A percentile compares a stretch with the other conserved stretches of the same genome.
Evolutionary conservation across 2,888 invertebrate genomes (phyloP).

Genomic region (Ormyrus rosae): DNA sequence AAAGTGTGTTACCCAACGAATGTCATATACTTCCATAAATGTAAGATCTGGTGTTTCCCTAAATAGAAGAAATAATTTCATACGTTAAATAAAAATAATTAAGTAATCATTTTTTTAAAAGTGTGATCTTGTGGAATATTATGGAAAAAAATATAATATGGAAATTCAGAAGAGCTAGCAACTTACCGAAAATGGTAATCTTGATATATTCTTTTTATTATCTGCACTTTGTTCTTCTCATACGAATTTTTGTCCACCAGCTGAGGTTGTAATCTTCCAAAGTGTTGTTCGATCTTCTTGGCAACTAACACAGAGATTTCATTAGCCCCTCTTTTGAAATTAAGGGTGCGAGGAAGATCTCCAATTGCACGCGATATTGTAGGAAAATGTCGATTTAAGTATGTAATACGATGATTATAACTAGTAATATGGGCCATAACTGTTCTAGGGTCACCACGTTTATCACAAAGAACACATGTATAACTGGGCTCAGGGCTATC

Average conservation of each 20-base stretch:
- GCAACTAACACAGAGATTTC: constrained; percentile 77
- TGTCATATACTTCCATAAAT: constrained; percentile 75
- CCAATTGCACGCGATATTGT: constrained; percentile 79
- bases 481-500: constrained; percentile 84
- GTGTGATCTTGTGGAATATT: too few species aligned
- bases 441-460: constrained; percentile 87
- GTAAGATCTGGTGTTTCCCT: constrained; percentile 76
- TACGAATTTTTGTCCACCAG: constrained; percentile 84
- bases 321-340: constrained; percentile 75
- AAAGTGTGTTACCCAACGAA: constrained; percentile 74
- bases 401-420: constrained; percentile 85
- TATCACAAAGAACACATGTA: constrained; percentile 87
- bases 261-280: constrained; percentile 83
- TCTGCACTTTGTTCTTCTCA: constrained; percentile 79
- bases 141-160: constrained; percentile 25
- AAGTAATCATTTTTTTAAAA: constrained; percentile 8
- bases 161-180: constrained; percentile 18
- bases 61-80: constrained; percentile 55
- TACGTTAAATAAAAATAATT: constrained; percentile 16
- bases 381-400: constrained; percentile 82
- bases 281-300: constrained; percentile 85
- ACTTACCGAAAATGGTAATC: constrained; percentile 81
- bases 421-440: constrained; percentile 88
- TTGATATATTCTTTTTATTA: constrained; percentile 81
- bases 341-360: constrained; percentile 80